A percentile compares a stretch with the other conserved stretches of the same genome.
Conservation (phyloP, 2,888 invertebrate species). For the Apamea crenata region DNA sequence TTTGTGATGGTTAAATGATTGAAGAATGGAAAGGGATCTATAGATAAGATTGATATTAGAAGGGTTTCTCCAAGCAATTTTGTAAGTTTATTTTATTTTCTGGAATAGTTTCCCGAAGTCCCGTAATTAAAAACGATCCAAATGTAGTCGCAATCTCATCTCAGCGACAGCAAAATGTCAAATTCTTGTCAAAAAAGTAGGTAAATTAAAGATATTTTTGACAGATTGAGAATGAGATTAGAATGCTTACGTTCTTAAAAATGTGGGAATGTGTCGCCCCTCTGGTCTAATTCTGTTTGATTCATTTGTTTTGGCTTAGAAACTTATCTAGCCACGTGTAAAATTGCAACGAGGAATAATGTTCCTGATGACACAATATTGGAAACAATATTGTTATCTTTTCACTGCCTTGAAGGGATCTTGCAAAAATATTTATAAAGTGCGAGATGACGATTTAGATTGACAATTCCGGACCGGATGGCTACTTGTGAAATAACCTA, state of each 20-base stretch:
- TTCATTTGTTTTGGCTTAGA: not conserved
- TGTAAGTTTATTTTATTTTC: not conserved
- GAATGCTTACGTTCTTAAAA: no score
- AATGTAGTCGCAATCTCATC: no score
- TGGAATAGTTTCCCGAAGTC: no score
- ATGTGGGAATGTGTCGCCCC: no score
- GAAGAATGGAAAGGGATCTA: not conserved
- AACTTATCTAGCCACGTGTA: not conserved
- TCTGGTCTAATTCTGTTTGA: not conserved
- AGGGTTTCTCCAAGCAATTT: not conserved
- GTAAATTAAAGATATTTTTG: no score
- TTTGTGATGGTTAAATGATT: not conserved
- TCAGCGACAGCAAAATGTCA: no score
- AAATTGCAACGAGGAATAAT: not conserved
- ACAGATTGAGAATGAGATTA: no score
- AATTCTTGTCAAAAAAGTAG: no score
- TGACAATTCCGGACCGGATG: not conserved
- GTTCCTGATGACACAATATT: not conserved
- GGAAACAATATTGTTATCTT: slow-evolving; percentile 4
- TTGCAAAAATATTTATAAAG: slow-evolving; percentile 7
- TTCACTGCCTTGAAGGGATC: not conserved
- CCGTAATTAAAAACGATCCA: no score
- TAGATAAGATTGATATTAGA: not conserved
- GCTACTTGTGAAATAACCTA: not conserved
- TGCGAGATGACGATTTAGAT: not conserved